phyloP scores from a whole-genome alignment of 2,888 invertebrate genomes.

The Morpho achilles region DNA sequence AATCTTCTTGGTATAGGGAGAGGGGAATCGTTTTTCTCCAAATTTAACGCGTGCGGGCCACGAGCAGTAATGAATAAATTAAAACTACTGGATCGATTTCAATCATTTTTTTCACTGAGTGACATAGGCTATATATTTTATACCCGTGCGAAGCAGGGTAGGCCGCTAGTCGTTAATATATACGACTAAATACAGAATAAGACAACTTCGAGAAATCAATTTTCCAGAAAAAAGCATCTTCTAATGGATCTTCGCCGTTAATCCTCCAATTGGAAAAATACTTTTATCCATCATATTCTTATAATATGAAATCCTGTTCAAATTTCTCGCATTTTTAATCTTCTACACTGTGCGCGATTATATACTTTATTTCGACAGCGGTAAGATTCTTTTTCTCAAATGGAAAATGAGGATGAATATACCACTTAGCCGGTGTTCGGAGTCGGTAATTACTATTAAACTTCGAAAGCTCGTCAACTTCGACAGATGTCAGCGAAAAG shows the following conservation, averaged over 20 bases:
- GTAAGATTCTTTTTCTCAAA: slow-evolving; percentile 64
- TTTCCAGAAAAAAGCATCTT: slow-evolving; percentile 15
- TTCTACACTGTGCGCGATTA: slow-evolving; percentile 55
- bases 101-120: too few species aligned
- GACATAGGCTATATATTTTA: too few species aligned
- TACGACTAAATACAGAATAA: not conserved
- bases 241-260: slow-evolving; percentile 22
- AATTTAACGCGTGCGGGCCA: too few species aligned
- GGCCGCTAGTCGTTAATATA: not conserved
- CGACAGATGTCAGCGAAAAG: slow-evolving; percentile 71
- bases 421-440: slow-evolving; percentile 61
- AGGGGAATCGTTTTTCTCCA: too few species aligned
- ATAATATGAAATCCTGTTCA: slow-evolving; percentile 18
- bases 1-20: too few species aligned
- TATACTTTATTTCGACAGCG: slow-evolving; percentile 46
- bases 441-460: slow-evolving; percentile 69
- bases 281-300: slow-evolving; percentile 19
- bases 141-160: too few species aligned
- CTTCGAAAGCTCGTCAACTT: slow-evolving; percentile 70
- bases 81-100: too few species aligned
- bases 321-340: slow-evolving; percentile 37
- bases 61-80: too few species aligned
- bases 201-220: slow-evolving; percentile 8
- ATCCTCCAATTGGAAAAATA: slow-evolving; percentile 21
- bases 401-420: slow-evolving; percentile 59